Evolutionary conservation across 2,888 invertebrate genomes (phyloP).

Genomic region (Troides oblongomaculatus): DNA sequence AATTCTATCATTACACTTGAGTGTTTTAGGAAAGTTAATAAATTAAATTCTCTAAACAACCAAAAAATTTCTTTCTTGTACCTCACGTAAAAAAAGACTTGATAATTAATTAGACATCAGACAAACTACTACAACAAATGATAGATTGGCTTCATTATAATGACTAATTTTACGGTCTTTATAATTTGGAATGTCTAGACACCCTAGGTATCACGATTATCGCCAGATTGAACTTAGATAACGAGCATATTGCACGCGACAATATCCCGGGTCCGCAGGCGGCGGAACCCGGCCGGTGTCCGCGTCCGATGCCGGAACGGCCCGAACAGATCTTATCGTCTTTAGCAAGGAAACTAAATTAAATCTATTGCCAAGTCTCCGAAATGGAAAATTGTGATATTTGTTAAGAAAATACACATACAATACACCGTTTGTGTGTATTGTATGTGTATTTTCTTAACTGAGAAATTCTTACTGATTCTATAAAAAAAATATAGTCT

Average conservation of each 20-base stretch:
- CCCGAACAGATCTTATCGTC: conserved; percentile 18
- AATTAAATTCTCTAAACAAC: not conserved
- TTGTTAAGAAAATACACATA: conserved; percentile 15
- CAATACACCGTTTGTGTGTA: not conserved
- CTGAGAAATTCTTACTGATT: not conserved
- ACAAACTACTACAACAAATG: not conserved
- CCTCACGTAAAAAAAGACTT: not conserved
- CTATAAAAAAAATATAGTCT: too few relatives aligned
- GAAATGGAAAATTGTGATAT: conserved; percentile 18
- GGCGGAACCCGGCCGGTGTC: conserved; percentile 11
- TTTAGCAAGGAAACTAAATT: conserved; percentile 19
- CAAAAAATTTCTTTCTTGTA: not conserved
- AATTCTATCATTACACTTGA: too few relatives aligned
- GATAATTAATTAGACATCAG: not conserved
- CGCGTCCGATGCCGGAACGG: conserved; percentile 4
- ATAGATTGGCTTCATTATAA: not conserved
- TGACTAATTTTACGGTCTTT: not conserved
- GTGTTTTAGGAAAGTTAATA: too few relatives aligned
- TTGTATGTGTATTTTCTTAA: too few relatives aligned
- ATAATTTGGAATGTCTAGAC: not conserved
- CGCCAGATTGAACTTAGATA: conserved; percentile 17
- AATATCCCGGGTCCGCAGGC: conserved; percentile 7
- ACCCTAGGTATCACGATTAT: conserved; percentile 8
- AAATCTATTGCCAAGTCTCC: conserved; percentile 16
- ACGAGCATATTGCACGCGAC: conserved; percentile 16